Percentiles rank a stretch among this genome's conserved stretches.
These are phyloP conservation scores for Centropus bengalensis DNA, from an alignment of 2,113 vertebrate species.

Conservation along the genomic window DNA sequence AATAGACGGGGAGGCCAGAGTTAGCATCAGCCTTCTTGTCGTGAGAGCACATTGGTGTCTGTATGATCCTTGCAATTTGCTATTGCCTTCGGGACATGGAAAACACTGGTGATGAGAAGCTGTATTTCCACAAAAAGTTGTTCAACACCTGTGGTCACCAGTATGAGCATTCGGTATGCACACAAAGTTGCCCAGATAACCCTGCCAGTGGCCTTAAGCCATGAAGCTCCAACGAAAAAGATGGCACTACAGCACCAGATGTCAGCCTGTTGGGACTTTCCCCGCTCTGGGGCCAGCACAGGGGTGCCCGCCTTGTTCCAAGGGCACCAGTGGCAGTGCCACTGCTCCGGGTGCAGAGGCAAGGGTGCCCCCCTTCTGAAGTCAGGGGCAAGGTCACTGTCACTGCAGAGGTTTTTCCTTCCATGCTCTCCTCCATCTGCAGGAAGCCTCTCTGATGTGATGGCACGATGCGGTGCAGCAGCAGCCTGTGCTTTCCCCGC, in stretches of 20 bases:
- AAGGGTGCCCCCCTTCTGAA: neutral
- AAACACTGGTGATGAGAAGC: neutral
- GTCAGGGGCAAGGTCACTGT: neutral
- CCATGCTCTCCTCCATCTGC: conserved; percentile 12
- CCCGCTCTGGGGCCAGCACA: rapidly evolving
- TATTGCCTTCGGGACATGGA: neutral
- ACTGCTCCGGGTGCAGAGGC: rapidly evolving
- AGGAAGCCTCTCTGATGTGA: conserved; percentile 75
- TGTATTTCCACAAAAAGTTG: neutral
- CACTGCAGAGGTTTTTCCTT: conserved; percentile 13
- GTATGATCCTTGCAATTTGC: neutral
- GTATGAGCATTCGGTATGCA: neutral
- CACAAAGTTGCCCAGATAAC: neutral
- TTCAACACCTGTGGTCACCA: neutral
- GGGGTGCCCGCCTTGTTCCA: neutral
- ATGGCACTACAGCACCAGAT: neutral
- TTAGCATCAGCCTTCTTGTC: neutral
- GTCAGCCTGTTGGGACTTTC: neutral
- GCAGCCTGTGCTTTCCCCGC: conserved; percentile 72
- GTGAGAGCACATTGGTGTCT: neutral
- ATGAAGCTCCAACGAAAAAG: neutral
- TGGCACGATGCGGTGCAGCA: conserved; percentile 13
- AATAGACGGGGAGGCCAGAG: neutral
- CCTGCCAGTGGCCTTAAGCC: neutral
- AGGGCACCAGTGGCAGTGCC: neutral